Base-by-base conservation (phyloP, 2,797 vertebrate species). In the Adrianichthys oophorus region DNA sequence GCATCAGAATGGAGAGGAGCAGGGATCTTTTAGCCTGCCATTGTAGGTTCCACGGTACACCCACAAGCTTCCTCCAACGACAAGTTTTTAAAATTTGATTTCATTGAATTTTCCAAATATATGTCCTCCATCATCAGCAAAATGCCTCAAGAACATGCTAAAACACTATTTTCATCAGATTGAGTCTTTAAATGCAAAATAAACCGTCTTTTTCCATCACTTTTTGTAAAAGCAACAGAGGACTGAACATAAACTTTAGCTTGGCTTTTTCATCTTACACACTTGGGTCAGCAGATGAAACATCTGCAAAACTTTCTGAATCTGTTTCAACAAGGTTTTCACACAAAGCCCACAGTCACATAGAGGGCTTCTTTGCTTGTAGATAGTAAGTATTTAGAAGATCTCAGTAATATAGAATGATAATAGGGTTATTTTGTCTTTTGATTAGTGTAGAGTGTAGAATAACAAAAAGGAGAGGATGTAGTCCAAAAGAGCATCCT, bases 291-390 rank as follows among this genome's bases (percentile, higher is more conserved):
- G 49, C 49, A 32, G 32, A 17, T 37, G 49, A 13, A 51, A 5
- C 29, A 17, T 40, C 49, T 37, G 29, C 32, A 40, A 5, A 47
- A 47, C 21, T 12, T 32, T 15, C 19, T 21, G 15, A 37, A 56
- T 48, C 32, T 15, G 48, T 40, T 18, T 46, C 40, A 41, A 56
- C 13, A 12, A 15, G 4, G 45, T 15, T 18, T 12, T 19, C 19
- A 47, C 42, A 59, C 62, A 57, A 58, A 52, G 69, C 54, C 63
- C 68, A 64, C 59, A 62, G 43, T 74, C 78, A 75, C 73, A 84
- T 77, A 80, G 74, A 69, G 73, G 67, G 52, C 62, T 76, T 52
- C 47, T 19, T 62, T 76, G 56, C 56, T 21, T 18, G 43, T 61
- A 48, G 21, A 62, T 53, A 40, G 58, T 44, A 59, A 53, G 70